Base-by-base conservation (phyloP, 2,797 vertebrate species). In the Galaxias olidus region DNA sequence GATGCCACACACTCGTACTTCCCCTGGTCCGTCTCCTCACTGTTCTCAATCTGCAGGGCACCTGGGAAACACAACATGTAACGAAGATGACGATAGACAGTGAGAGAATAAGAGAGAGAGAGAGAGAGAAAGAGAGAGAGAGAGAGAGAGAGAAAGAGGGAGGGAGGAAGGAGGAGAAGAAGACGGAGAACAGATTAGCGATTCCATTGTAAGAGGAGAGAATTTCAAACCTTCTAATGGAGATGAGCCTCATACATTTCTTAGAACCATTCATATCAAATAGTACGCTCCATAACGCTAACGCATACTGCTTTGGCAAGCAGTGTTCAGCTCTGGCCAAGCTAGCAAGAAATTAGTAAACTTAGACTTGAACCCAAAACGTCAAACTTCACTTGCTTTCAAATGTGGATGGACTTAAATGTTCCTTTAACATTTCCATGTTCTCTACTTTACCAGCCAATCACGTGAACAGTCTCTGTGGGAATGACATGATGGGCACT, bases 1-100 rank as follows among this genome's bases (percentile, higher is more conserved):
- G 94, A 96, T 75, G 98, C 98, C 86, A 99, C 98, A 10, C 98
- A 99, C 82, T 99, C 98, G 44, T 99, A 99, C 84, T 99, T 99
- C 88, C 98, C 98, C 92, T 99, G 97, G 90, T 99, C 98, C 0
- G 96, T 98, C 91, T 99, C 98, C 84, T 99, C 96, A 1, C 96
- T 99, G 94, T 97, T 98, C 82, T 99, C 98, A 0, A 99, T 99
- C 93, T 99, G 98, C 85, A 99, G 93, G 83, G 96, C 97, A 86
- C 97, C 97, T 96, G 92, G 77, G 71, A 84, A 81, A 89, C 57
- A 87, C 51, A 74, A 73, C 57, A 66, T 30, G 30, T 30, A 2
- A 30, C 2, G 30, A 30, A 30, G 30, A 30, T 30, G 30, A 77
- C 20, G 20, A 44, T 42, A 41, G 55, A 69, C 18, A 62, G 65